phyloP scores from a whole-genome alignment of 2,888 invertebrate genomes.

The Agrypnus murinus region DNA sequence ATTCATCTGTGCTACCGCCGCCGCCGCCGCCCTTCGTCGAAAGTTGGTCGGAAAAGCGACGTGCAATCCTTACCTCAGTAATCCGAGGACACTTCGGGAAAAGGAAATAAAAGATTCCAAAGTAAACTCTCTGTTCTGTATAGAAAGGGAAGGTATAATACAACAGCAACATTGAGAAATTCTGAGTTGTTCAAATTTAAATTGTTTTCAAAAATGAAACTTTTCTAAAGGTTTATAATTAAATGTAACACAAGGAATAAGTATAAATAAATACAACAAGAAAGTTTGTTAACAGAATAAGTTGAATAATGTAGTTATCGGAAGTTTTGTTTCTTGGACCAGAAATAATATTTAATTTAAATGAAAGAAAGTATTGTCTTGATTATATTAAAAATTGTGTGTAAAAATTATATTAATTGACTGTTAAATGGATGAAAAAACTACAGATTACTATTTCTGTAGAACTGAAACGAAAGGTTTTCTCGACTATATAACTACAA shows the following conservation, averaged over 20 bases:
- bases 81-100: conserved; percentile 28
- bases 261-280: too few relatives aligned
- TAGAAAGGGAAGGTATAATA: conserved; percentile 29
- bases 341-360: too few relatives aligned
- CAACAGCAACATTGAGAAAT: conserved; percentile 14
- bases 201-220: conserved; percentile 1
- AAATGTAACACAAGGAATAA: neutral
- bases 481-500: too few relatives aligned
- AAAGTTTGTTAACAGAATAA: too few relatives aligned
- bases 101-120: conserved; percentile 37
- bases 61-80: conserved; percentile 32
- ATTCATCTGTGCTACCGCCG: conserved; percentile 37
- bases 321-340: too few relatives aligned
- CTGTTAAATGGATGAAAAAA: too few relatives aligned
- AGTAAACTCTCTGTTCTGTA: conserved; percentile 15
- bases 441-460: too few relatives aligned
- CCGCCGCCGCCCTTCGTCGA: conserved; percentile 19
- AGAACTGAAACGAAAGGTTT: too few relatives aligned
- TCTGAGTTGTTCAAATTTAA: neutral
- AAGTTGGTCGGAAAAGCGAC: conserved; percentile 32
- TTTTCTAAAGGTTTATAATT: neutral
- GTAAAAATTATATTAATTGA: too few relatives aligned
- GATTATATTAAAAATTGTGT: too few relatives aligned
- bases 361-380: too few relatives aligned
- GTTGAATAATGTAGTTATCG: too few relatives aligned